Evolutionary conservation across 92 coral and sea anemone genomes (phyloP), one percentile per base, ranked within the genome.

Genomic region (Montipora capitata): DNA sequence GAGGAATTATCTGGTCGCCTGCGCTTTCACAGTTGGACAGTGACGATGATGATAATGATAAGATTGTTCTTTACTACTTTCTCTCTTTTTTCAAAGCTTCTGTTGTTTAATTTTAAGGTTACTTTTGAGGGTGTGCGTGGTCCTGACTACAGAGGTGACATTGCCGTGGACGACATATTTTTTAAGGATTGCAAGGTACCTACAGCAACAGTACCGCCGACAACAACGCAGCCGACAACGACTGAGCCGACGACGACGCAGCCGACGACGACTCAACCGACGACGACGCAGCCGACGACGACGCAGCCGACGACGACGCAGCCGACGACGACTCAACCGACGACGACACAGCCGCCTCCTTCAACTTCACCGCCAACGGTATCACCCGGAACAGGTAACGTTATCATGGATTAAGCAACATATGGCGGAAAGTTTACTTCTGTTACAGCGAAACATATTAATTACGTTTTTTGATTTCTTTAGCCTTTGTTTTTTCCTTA

Each of bases 91-190:
- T 45, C 7, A 45, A 45, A 54, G 13, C 59, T 11, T 54, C 10
- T 10, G 13, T 54, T 54, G 14, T 54, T 54, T 54, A 3, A 54
- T 54, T 54, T 13, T 7, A 57, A 92, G 95, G 80, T 92, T 20
- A 82, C 59, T 27, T 92, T 92, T 72, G 92, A 92, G 51, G 95
- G 92, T 16, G 85, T 49, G 3, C 72, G 92, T 44, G 95, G 92
- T 18, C 51, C 0, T 2, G 59, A 67, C n/a, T 92, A 61, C 65
- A 82, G 78, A 77, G 90, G 92, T 7, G 95, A 92, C 38, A 88
- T 92, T 78, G 92, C 87, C 41, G 83, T 92, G 27, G 95, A 92
- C 49, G 95, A 92, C 49, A 88, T 92, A 38, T 52, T 67, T 45
- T 88, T 92, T 43, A 42, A 74, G 17, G 43, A 83, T 11, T 82